Evolutionary conservation across 1,140 invertebrate species (phyloP), one percentile per base, ranked within the genome.

Genomic region (Drosophila pectinifera): DNA sequence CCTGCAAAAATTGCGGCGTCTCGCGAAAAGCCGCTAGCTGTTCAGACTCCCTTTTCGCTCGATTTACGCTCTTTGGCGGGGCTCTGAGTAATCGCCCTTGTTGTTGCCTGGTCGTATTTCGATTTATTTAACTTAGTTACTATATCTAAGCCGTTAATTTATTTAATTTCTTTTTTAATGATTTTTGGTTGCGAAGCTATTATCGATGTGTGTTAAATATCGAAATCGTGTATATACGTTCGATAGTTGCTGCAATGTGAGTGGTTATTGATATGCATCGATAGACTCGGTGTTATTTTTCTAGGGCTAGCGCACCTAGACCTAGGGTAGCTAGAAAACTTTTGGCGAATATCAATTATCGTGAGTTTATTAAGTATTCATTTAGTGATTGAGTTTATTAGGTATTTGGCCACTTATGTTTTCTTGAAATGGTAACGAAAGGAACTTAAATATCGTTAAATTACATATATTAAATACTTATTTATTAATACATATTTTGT

Each of bases 1-100:
- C 49, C 24, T 41, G 54, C 53, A 2, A 28, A 59, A 28, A 58
- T 59, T 20, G 31, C 55, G 36, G 59, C 59, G 59, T 68, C 64
- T 64, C 26, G 43, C 58, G 36, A 51, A 49, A 65, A 48, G 49
- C 68, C 51, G 55, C 46, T 45, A 18, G 10, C 28, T 61, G 31
- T 28, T 54, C 13, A 26, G 46, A 5, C 24, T 10, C 4, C 8
- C 1, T 24, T 69, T 57, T 4, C 36, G 14, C 5, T 16, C 18
- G 59, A n/a, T 16, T 18, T 42, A 18, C 26, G n/a, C 7, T 49
- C 2, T 10, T 10, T 18, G 13, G 43, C 18, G 8, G 13, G 6
- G 26, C 1, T 31, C 5, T 48, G 48, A 51, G 16, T 10, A 53
- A 5, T 36, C 0, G 7, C 49, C 36, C 18, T n/a, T 22, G 13